Percentiles rank a stretch among this genome's conserved stretches.
These are phyloP conservation scores for Chaitophorus viminalis DNA, from an alignment of 2,888 invertebrate species.

Conservation along the genomic window DNA sequence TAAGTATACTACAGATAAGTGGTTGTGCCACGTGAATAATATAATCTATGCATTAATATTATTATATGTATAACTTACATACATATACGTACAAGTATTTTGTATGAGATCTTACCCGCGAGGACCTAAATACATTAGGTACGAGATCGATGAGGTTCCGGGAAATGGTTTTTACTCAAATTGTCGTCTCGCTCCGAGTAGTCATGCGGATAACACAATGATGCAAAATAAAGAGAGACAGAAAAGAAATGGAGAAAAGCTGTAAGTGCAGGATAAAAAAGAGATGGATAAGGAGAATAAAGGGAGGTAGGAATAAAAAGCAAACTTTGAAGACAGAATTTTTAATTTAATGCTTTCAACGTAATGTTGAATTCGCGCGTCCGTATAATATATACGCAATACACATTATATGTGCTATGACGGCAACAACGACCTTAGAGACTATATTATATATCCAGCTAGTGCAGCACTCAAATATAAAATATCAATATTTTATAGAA, in stretches of 20 bases:
- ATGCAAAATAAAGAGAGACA: not conserved
- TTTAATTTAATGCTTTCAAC: not conserved
- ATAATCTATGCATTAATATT: too few relatives aligned
- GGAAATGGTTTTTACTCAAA: not conserved
- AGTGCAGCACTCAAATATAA: not conserved
- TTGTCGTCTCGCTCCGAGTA: not conserved
- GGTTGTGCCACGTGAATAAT: not conserved
- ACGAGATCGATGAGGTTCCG: not conserved
- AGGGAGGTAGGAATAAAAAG: not conserved
- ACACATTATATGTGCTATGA: not conserved
- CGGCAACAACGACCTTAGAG: not conserved
- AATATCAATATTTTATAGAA: not conserved
- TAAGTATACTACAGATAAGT: not conserved
- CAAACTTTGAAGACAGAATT: not conserved
- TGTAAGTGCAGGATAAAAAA: not conserved
- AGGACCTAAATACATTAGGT: not conserved
- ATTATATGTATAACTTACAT: too few relatives aligned
- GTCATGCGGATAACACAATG: not conserved
- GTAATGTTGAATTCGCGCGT: not conserved
- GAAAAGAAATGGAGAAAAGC: not conserved
- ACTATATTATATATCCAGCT: too few relatives aligned
- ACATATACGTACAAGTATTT: too few relatives aligned
- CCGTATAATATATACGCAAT: not conserved
- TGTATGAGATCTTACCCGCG: not conserved
- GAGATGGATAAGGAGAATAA: not conserved